Base-by-base conservation (phyloP, 2,888 invertebrate genomes). In the Clanis bilineata region DNA sequence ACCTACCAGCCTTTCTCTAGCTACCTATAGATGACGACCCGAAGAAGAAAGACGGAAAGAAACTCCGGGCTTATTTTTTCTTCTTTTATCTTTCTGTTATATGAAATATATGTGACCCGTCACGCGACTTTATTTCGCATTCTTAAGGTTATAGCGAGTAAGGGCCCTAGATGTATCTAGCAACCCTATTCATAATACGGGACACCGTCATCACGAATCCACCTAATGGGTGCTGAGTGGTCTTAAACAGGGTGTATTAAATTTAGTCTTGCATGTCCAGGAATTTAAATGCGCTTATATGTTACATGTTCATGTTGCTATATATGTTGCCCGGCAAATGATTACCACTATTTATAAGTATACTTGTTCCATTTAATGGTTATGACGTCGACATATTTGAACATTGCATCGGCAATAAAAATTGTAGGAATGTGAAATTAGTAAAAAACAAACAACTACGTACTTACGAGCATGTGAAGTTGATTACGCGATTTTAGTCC, bases 241-340 rank as follows among this genome's bases (percentile, higher is more conserved):
- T 22, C 59, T 23, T 60, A 60, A 60, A 60, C 25, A 56, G 22
- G 56, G n/a, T 45, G 44, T 60, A 60, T 60, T 60, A 60, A 56
- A 56, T 56, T 60, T 60, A 60, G 56, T 56, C 45, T 36, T 39
- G 18, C 47, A 6, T 58, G 44, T n/a, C 39, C 36, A 60, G 56
- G 59, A 60, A 60, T 60, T 43, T 56, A 56, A 56, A 39, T 43
- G 57, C 57, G 56, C 56, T 12, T 18, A 41, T 15, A n/a, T n/a
- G n/a, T n/a, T n/a, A n/a, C n/a, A n/a, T n/a, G n/a, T n/a, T n/a
- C n/a, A n/a, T 25, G 15, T 18, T 15, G 36, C 38, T 12, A 18
- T 43, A 43, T 57, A 28, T 51, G 32, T 28, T 3, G 18, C 3
- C 9, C 18, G 25, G 38, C 28, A 21, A 25, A 51, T 58, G 15